These are phyloP conservation scores for Empidonax alnorum DNA, from an alignment of 2,113 vertebrate genomes.

Conservation along the genomic window DNA sequence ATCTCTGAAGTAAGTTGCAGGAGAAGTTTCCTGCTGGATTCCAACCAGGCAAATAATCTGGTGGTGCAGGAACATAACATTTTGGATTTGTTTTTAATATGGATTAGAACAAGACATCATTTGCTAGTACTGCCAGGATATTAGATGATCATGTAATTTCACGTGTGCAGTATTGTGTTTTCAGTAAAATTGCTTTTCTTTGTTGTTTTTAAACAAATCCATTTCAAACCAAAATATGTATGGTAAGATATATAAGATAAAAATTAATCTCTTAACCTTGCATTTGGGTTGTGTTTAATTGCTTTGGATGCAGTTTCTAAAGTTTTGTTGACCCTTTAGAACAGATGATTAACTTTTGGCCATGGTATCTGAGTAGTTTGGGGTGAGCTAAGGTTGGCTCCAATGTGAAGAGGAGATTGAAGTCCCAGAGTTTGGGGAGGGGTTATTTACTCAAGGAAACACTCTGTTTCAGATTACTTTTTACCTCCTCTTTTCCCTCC, in stretches of 20 bases:
- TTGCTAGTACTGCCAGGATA: not conserved
- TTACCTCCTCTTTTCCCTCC: not conserved
- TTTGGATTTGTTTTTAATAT: not conserved
- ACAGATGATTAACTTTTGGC: not conserved
- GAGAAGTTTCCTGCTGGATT: constrained; percentile 26
- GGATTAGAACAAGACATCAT: not conserved
- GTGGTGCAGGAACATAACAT: not conserved
- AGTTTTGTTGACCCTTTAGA: not conserved
- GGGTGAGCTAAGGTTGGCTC: not conserved
- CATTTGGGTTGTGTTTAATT: not conserved
- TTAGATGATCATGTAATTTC: not conserved
- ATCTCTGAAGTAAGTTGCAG: constrained; percentile 24
- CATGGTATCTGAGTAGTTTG: not conserved
- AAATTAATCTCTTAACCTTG: not conserved
- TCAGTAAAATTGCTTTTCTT: not conserved
- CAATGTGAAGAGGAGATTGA: accelerated
- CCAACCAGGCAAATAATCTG: not conserved
- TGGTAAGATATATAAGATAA: not conserved
- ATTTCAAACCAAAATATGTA: not conserved
- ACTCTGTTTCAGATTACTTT: not conserved
- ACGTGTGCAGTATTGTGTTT: not conserved
- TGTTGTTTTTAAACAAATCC: not conserved
- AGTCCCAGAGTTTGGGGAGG: not conserved
- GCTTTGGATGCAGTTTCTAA: not conserved
- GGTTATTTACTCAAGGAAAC: not conserved